phyloP scores from a whole-genome alignment of 1,140 invertebrate species.

The Schlechtendalia chinensis region DNA sequence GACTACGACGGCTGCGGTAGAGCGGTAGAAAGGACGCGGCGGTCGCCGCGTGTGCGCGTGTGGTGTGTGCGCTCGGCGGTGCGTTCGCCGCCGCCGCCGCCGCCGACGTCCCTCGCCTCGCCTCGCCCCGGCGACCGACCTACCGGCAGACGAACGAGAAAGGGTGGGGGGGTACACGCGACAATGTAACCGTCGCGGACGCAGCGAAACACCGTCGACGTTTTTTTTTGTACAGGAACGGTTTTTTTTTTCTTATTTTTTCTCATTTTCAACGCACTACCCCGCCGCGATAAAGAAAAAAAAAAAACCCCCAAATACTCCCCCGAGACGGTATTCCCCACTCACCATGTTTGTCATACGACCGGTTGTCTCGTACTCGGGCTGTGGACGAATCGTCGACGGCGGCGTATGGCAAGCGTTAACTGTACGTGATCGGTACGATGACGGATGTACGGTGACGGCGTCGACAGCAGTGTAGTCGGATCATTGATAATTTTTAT shows the following conservation, averaged over 20 bases:
- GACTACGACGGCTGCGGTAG: slow-evolving; percentile 1
- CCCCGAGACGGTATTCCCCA: neutral
- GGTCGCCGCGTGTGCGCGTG: neutral
- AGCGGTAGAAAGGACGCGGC: slow-evolving; percentile 38
- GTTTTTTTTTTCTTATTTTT: too few relatives aligned
- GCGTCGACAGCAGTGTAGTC: neutral
- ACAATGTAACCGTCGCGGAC: too few relatives aligned
- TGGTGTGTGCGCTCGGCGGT: neutral
- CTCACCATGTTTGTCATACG: slow-evolving; percentile 10
- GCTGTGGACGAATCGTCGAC: neutral
- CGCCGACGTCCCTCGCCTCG: too few relatives aligned
- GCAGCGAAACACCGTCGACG: too few relatives aligned
- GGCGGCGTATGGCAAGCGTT: neutral
- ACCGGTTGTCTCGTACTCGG: neutral
- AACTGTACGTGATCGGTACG: slow-evolving; percentile 11
- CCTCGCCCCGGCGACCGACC: neutral
- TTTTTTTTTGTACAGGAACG: too few relatives aligned
- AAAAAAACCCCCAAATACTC: too few relatives aligned
- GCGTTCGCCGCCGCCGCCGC: neutral
- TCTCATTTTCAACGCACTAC: too few relatives aligned
- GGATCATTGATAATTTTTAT: slow-evolving; percentile 24
- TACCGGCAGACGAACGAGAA: neutral
- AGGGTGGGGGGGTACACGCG: too few relatives aligned
- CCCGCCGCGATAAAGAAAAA: too few relatives aligned
- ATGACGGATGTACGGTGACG: neutral